These are phyloP conservation scores for Hiodon alosoides DNA, from an alignment of 2,113 vertebrate species.

Conservation along the genomic window DNA sequence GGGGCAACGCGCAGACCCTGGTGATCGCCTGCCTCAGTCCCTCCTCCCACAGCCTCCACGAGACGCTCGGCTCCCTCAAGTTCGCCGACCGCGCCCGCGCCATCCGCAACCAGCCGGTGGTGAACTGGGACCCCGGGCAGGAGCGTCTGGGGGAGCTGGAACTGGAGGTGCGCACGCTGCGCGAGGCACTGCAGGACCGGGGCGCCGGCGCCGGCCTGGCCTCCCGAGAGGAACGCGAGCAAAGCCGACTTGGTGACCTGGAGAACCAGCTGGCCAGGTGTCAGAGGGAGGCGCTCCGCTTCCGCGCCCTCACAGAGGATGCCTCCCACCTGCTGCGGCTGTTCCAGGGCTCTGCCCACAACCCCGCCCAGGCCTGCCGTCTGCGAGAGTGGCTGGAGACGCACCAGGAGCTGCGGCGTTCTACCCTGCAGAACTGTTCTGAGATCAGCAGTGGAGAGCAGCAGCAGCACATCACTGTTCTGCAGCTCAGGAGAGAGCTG, in stretches of 20 bases:
- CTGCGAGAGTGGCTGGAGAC: conserved; percentile 71
- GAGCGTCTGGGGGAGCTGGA: conserved; percentile 74
- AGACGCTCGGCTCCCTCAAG: conserved; percentile 80
- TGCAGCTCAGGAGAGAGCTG: conserved; percentile 72
- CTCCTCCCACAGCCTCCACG: conserved; percentile 71
- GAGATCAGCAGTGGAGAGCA: conserved; percentile 48
- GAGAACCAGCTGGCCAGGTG: conserved; percentile 55
- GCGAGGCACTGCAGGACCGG: conserved; percentile 72
- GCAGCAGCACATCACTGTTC: conserved; percentile 52
- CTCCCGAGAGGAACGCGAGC: conserved; percentile 23
- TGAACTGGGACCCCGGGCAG: conserved; percentile 63
- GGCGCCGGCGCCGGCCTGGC: conserved; percentile 31
- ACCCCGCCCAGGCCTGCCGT: conserved; percentile 46
- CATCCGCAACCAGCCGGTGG: conserved; percentile 73
- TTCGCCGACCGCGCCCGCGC: conserved; percentile 78
- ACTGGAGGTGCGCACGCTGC: conserved; percentile 69
- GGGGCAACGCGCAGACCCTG: conserved; percentile 82
- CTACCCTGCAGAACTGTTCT: conserved; percentile 23
- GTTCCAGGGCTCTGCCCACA: conserved; percentile 50
- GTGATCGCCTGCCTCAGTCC: conserved; percentile 87
- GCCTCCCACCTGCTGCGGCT: conserved; percentile 66
- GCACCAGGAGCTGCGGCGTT: conserved; percentile 55
- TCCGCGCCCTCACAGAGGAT: conserved; percentile 68
- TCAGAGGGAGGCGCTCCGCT: conserved; percentile 57
- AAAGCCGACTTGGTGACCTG: conserved; percentile 53